Percentiles rank a stretch among this genome's conserved stretches.
Conservation (phyloP, 1,140 invertebrate genomes). For the Magallana angulata region DNA sequence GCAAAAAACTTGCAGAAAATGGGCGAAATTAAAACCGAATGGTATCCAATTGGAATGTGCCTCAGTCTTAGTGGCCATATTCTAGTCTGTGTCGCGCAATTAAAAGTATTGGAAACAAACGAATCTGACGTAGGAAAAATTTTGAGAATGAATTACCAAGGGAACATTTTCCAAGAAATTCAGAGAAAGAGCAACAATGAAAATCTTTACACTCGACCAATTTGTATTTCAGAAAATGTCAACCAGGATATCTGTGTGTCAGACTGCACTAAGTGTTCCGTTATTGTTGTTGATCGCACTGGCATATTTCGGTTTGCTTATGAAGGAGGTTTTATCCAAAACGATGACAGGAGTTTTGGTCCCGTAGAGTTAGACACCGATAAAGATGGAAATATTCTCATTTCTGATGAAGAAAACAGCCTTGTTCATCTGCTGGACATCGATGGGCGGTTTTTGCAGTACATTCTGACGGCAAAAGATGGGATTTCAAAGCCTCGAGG, state of each 20-base stretch:
- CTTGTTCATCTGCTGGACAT: neutral
- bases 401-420: neutral
- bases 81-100: neutral
- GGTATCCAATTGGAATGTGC: constrained; percentile 12
- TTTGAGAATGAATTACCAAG: neutral
- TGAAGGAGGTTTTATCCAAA: neutral
- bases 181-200: neutral
- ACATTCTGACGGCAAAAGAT: neutral
- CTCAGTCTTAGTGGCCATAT: neutral
- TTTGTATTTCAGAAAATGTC: constrained; percentile 15
- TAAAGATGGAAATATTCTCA: neutral
- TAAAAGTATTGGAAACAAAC: too few species aligned
- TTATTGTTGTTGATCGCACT: neutral
- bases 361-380: neutral
- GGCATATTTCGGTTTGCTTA: neutral
- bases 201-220: neutral
- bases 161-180: neutral
- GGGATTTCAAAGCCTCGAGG: neutral
- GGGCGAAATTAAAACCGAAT: neutral
- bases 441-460: neutral
- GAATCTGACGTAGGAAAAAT: neutral
- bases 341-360: neutral
- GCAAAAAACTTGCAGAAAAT: neutral
- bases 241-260: constrained; percentile 9
- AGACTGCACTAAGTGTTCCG: neutral